phyloP scores from a whole-genome alignment of 2,797 vertebrate genomes.

The Crocidura indochinensis region DNA sequence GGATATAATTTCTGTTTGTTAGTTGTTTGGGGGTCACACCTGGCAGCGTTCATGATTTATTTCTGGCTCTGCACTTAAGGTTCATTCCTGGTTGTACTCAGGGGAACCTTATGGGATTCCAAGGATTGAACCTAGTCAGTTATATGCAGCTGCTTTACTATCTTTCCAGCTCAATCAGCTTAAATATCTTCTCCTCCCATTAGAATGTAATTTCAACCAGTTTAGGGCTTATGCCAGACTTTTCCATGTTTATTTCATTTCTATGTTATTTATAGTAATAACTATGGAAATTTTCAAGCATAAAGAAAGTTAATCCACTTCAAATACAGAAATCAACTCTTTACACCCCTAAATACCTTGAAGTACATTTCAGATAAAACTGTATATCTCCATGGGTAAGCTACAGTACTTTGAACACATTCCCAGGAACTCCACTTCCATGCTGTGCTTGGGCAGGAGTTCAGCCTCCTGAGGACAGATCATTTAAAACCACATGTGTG shows the following conservation, averaged over 20 bases:
- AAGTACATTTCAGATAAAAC: background rate
- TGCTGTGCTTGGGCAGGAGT: background rate
- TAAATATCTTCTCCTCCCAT: background rate
- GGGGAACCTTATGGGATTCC: too few relatives aligned
- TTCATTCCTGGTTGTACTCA: too few relatives aligned
- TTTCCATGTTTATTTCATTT: slow-evolving; percentile 16
- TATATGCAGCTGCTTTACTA: too few relatives aligned
- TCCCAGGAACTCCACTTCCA: background rate
- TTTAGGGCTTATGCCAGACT: background rate
- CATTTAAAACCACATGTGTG: background rate
- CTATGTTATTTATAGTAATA: background rate
- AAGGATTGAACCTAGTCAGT: too few relatives aligned
- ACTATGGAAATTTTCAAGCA: slow-evolving; percentile 41
- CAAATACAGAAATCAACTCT: background rate
- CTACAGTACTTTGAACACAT: accelerated
- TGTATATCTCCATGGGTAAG: background rate
- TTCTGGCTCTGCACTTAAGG: too few relatives aligned
- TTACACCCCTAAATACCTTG: background rate
- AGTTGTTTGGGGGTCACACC: too few relatives aligned
- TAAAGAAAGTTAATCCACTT: background rate
- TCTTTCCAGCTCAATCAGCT: too few relatives aligned
- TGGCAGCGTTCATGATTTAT: too few relatives aligned
- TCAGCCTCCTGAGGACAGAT: background rate
- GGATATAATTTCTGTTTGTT: too few relatives aligned
- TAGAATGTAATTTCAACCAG: background rate